Base-by-base conservation (phyloP, 2,888 invertebrate genomes). In the Oscheius sp. region DNA sequence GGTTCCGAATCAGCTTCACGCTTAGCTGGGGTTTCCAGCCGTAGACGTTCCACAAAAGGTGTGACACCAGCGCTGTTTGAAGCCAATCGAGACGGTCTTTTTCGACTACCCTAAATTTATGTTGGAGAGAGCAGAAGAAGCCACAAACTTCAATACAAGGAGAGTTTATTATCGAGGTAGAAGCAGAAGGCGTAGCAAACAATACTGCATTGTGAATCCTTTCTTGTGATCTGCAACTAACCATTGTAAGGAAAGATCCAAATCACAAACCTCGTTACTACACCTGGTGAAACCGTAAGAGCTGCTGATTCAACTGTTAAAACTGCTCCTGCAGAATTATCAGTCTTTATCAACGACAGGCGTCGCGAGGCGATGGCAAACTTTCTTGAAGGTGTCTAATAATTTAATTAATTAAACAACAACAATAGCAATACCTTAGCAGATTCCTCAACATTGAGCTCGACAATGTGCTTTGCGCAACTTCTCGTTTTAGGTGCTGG, bases 101-200 rank as follows among this genome's bases (percentile, higher is more conserved):
- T 72, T 16, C 72, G 52, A 55, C 66, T 72, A 21, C 66, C 58
- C 72, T 72, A 64, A 56, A 72, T 35, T 35, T 35, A 35, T 35
- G 9, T 9, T 35, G 35, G 9, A 6, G 9, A 35, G 35, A 3
- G 5, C 5, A 35, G 35, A 59, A 45, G n/a, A 18, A 46, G 9
- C 25, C 6, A 70, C 49, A 21, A 49, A 49, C 49, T 7, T 49
- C 21, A 7, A 16, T 49, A 21, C 3, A 49, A 49, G 13, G 5
- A 23, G 35, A 68, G 25, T 13, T 9, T 46, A 13, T 12, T n/a
- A 53, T 25, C 9, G 55, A 49, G 6, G 13, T 18, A n/a, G 55
- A 43, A 21, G 52, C 27, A 7, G 66, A 27, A 2, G 52, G 49
- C 25, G 66, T 52, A 27, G 52, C 3, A n/a, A 49, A 21, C 16